These are phyloP conservation scores for Entomobrya multifasciata DNA, from an alignment of 2,888 invertebrate genomes.

Conservation along the genomic window DNA sequence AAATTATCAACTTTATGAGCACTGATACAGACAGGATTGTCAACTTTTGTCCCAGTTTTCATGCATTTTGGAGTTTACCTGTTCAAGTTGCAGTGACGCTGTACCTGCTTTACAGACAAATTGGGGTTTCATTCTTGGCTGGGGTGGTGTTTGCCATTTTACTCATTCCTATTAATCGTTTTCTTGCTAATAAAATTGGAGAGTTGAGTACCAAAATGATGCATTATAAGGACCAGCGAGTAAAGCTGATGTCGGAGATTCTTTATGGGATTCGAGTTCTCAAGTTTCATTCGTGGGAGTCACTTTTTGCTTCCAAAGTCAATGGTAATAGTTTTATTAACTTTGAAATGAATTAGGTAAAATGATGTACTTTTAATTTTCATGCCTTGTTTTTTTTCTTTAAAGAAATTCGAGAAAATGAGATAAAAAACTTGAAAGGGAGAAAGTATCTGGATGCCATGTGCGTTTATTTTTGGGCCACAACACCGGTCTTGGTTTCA, in stretches of 20 bases:
- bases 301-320: constrained; percentile 74
- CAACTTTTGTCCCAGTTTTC: constrained; percentile 97
- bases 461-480: constrained; percentile 99
- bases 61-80: constrained; percentile 92
- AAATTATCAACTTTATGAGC: constrained; percentile 98
- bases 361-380: too few relatives aligned
- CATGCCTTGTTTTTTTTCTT: too few relatives aligned
- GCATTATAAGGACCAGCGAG: constrained; percentile 93
- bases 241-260: constrained; percentile 93
- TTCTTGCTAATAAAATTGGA: constrained; percentile 93
- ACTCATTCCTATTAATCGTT: constrained; percentile 95
- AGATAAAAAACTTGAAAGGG: constrained; percentile 89
- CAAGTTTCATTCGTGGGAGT: constrained; percentile 96
- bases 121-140: constrained; percentile 94
- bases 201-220: constrained; percentile 90
- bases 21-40: constrained; percentile 97
- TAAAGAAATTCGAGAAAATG: constrained; percentile 86
- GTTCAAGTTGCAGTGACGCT: constrained; percentile 72
- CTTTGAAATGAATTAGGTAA: too few relatives aligned
- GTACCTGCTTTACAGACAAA: constrained; percentile 87
- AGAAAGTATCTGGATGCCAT: constrained; percentile 98
- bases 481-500: constrained; percentile 95
- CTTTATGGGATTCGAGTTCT: constrained; percentile 93
- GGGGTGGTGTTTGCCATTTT: constrained; percentile 93
- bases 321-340: constrained; percentile 64